A percentile compares a stretch with the other conserved stretches of the same genome.
phyloP scores from a whole-genome alignment of 1,140 invertebrate genomes.

The Drosophila pseudoobscura region DNA sequence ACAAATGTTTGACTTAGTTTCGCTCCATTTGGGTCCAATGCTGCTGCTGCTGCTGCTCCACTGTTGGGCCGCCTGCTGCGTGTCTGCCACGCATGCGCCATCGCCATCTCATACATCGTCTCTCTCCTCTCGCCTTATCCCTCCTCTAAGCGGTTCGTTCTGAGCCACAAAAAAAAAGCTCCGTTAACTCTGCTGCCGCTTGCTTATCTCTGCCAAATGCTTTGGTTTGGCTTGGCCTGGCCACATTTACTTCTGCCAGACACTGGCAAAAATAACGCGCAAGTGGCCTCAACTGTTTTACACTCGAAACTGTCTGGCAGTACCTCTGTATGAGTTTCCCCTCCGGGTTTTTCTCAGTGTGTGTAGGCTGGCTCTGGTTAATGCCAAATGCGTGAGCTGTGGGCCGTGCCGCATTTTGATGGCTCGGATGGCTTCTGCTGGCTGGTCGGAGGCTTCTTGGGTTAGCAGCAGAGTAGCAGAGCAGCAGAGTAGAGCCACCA shows the following conservation, averaged over 20 bases:
- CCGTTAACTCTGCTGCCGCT: conserved; percentile 60
- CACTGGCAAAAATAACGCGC: conserved; percentile 4
- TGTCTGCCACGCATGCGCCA: conserved; percentile 73
- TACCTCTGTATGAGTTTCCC: too few relatives aligned
- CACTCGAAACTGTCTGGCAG: too few relatives aligned
- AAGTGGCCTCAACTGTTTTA: too few relatives aligned
- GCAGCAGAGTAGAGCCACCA: conserved; percentile 1
- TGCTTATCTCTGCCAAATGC: conserved; percentile 58
- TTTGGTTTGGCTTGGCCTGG: conserved; percentile 38
- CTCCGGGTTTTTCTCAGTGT: neutral
- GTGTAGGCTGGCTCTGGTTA: conserved; percentile 35
- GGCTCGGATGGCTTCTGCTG: conserved; percentile 54
- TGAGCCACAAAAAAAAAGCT: conserved; percentile 23
- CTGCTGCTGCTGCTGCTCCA: conserved; percentile 1
- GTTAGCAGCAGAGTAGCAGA: neutral
- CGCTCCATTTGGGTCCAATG: conserved; percentile 36
- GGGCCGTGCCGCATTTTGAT: conserved; percentile 64
- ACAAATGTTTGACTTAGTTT: conserved; percentile 81
- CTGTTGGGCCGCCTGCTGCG: conserved; percentile 52
- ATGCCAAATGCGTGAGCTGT: conserved; percentile 78
- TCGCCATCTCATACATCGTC: conserved; percentile 38
- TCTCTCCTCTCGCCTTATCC: neutral
- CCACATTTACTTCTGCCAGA: conserved; percentile 1
- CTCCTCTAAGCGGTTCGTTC: neutral
- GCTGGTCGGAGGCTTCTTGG: conserved; percentile 24